Conservation (phyloP, 2,113 vertebrate genomes). For the Grammomys dolichurus region DNA sequence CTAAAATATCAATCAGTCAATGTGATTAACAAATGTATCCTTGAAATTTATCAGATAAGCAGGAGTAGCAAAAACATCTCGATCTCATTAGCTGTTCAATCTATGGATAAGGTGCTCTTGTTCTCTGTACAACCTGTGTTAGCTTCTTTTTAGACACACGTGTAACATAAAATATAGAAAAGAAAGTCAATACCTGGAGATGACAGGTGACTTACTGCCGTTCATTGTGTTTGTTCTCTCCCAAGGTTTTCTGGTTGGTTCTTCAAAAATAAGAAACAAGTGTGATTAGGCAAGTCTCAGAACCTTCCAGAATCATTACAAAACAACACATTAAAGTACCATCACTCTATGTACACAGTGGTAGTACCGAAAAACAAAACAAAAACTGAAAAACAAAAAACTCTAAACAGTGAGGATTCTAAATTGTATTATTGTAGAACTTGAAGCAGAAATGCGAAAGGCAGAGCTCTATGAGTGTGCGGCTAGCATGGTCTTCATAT, state of each 20-base stretch:
- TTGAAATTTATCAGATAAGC: not conserved
- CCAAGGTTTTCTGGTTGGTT: constrained; percentile 98
- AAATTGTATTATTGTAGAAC: constrained; percentile 24
- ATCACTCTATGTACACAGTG: not conserved
- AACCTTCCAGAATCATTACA: not conserved
- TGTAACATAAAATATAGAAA: not conserved
- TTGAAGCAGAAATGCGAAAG: constrained; percentile 15
- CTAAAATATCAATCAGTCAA: constrained; percentile 11
- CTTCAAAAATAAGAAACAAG: constrained; percentile 86
- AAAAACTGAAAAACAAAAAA: not conserved
- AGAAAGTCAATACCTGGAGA: constrained; percentile 93
- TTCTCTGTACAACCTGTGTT: not conserved
- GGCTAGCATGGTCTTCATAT: not conserved
- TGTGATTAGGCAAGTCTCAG: not conserved
- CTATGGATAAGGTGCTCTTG: no score
- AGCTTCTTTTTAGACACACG: not conserved
- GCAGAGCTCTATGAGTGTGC: not conserved
- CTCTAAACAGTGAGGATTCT: constrained; percentile 9
- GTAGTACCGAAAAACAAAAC: not conserved
- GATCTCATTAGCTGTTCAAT: not conserved
- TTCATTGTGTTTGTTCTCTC: constrained; percentile 98
- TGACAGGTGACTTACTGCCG: constrained; percentile 99
- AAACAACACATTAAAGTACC: constrained; percentile 19
- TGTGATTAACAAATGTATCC: not conserved
- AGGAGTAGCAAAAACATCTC: not conserved